These are phyloP conservation scores for Hafferia zeledoni DNA, from an alignment of 2,797 vertebrate species.

Conservation along the genomic window DNA sequence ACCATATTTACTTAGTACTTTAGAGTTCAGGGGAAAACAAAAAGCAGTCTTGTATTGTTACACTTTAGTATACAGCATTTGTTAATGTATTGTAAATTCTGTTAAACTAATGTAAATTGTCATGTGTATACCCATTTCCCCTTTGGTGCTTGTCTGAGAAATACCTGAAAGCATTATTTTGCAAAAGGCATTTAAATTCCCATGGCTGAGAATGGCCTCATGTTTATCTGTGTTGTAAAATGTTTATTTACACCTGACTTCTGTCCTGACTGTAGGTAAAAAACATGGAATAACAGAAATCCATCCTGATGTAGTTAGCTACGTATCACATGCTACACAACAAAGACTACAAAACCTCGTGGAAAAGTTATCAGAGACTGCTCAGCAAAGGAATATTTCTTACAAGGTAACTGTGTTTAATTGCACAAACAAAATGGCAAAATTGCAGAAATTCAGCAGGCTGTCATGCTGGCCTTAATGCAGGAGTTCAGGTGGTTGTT, in stretches of 20 bases:
- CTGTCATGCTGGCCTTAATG: neutral
- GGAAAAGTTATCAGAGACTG: constrained; percentile 89
- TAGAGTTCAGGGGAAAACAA: neutral
- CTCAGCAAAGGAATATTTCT: constrained; percentile 88
- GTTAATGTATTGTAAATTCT: neutral
- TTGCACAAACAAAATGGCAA: neutral
- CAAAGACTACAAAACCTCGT: constrained; percentile 88
- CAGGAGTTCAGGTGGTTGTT: neutral
- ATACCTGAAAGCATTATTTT: neutral
- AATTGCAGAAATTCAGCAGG: neutral
- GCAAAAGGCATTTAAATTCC: neutral
- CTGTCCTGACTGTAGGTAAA: constrained; percentile 79
- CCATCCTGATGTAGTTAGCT: constrained; percentile 89
- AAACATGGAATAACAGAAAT: constrained; percentile 90
- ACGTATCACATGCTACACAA: constrained; percentile 91
- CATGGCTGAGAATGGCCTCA: neutral
- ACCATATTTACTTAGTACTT: neutral
- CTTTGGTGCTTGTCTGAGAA: neutral
- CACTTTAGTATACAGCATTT: neutral
- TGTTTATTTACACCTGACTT: neutral
- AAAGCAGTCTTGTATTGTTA: neutral
- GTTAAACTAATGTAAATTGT: neutral
- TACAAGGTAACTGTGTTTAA: constrained; percentile 84
- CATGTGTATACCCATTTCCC: neutral
- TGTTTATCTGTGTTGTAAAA: neutral